Base-by-base conservation (phyloP, 2,797 vertebrate genomes). In the Amniataba percoides region DNA sequence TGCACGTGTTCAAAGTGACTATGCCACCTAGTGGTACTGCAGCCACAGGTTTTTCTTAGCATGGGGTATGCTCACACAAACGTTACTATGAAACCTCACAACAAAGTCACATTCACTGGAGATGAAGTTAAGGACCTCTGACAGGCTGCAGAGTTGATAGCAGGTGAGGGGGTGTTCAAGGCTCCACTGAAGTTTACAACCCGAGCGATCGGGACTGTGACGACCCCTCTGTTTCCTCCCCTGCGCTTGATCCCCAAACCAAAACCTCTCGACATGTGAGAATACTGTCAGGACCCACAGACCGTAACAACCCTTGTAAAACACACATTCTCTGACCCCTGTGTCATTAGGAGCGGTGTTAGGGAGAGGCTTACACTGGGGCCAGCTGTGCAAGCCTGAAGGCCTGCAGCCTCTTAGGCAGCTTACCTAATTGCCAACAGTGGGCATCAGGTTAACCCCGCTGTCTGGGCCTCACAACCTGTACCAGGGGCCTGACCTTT, bases 11-110 rank as follows among this genome's bases (percentile, higher is more conserved):
- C 78, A 91, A 88, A 87, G 83, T 92, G 85, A 93, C 91, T 90
- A 91, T 85, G 88, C 91, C 93, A 93, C 86, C 93, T 94, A 92
- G 93, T 93, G 92, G 92, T 72, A 8, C 77, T 77, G 5, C n/a
- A 63, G 82, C 62, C 49, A 63, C 78, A 80, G 59, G 34, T 78
- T 62, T 78, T 34, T 77, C 18, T 39, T 23, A 71, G 67, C 72
- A 69, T 14, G 43, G n/a, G 34, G 23, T 25, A 23, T 27, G 11
- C 53, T 59, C 13, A 48, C 45, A 72, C 25, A 51, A 59, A 14
- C 40, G 42, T 31, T 25, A 23, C 49, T 49, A 43, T 73, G 64
- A 80, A 79, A 57, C 61, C 16, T 48, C 34, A 71, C 69, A 71
- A 62, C 71, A 82, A 34, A 83, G 78, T 67, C 23, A 71, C 58